These are phyloP conservation scores for Ivindomyrus marchei DNA, from an alignment of 2,113 vertebrate genomes.

Conservation along the genomic window DNA sequence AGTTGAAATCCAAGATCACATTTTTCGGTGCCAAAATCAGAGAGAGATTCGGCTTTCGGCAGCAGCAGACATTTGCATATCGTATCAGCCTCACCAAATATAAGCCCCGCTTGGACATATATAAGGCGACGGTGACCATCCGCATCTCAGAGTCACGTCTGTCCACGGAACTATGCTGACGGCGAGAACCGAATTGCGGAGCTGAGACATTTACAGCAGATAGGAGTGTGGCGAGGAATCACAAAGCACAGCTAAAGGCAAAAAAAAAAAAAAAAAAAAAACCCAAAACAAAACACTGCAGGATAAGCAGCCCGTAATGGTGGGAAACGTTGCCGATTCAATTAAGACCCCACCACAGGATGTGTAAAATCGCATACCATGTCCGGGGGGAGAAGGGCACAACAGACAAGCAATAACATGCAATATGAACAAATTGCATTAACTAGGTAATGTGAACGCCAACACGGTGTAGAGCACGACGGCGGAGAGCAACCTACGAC, in stretches of 20 bases:
- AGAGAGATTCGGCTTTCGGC: neutral
- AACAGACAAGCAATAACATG: neutral
- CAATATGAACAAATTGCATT: neutral
- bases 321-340: neutral
- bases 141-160: neutral
- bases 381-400: neutral
- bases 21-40: neutral
- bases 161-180: neutral
- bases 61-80: neutral
- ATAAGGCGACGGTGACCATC: neutral
- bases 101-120: neutral
- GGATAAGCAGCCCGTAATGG: neutral
- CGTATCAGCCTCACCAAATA: neutral
- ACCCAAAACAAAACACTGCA: neutral
- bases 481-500: slow-evolving; percentile 43
- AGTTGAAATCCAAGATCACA: slow-evolving; percentile 26
- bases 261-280: neutral
- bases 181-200: neutral
- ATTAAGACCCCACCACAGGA: slow-evolving; percentile 8
- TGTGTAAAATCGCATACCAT: slow-evolving; percentile 4
- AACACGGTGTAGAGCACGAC: slow-evolving; percentile 22
- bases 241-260: neutral
- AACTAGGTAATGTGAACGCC: neutral
- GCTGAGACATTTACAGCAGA: neutral
- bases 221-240: neutral